These are phyloP conservation scores for Drosophila busckii DNA, from an alignment of 1,140 invertebrate species.

Conservation along the genomic window DNA sequence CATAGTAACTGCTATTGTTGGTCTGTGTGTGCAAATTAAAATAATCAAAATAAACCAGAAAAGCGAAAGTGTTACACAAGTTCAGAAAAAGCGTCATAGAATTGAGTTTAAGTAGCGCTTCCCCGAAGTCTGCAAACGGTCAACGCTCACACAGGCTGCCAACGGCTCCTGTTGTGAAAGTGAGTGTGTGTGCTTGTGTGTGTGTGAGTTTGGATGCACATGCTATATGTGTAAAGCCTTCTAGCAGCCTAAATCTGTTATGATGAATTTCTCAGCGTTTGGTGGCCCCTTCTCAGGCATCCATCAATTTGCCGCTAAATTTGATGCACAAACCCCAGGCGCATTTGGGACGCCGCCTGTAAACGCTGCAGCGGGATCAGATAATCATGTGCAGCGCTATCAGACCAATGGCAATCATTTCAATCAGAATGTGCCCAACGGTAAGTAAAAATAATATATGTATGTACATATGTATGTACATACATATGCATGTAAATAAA, in stretches of 20 bases:
- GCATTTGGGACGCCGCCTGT: slow-evolving; percentile 72
- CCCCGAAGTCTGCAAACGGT: slow-evolving; percentile 6
- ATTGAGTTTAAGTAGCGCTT: slow-evolving; percentile 12
- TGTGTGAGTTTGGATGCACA: too few species aligned
- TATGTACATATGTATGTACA: slow-evolving; percentile 17
- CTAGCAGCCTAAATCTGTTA: slow-evolving; percentile 47
- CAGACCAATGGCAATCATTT: slow-evolving; percentile 79
- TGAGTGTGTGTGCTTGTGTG: slow-evolving; percentile 6
- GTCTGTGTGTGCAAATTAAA: slow-evolving; percentile 41
- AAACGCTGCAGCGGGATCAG: slow-evolving; percentile 60
- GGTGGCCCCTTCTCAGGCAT: slow-evolving; percentile 78
- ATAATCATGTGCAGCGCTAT: slow-evolving; percentile 79
- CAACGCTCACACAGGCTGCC: slow-evolving; percentile 6
- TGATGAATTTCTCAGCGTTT: slow-evolving; percentile 79
- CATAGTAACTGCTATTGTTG: slow-evolving; percentile 26
- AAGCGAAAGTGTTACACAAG: slow-evolving; percentile 54
- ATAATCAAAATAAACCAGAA: slow-evolving; percentile 30
- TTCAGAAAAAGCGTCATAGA: slow-evolving; percentile 14
- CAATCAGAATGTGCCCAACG: slow-evolving; percentile 78
- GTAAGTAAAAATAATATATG: slow-evolving; percentile 59
- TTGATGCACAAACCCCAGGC: slow-evolving; percentile 75
- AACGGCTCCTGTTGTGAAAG: slow-evolving; percentile 6
- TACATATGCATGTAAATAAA: slow-evolving; percentile 14
- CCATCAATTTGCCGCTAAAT: slow-evolving; percentile 79
- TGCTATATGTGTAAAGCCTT: slow-evolving; percentile 19